phyloP scores from a whole-genome alignment of 2,888 invertebrate species.

The Cosmopolites sordidus region DNA sequence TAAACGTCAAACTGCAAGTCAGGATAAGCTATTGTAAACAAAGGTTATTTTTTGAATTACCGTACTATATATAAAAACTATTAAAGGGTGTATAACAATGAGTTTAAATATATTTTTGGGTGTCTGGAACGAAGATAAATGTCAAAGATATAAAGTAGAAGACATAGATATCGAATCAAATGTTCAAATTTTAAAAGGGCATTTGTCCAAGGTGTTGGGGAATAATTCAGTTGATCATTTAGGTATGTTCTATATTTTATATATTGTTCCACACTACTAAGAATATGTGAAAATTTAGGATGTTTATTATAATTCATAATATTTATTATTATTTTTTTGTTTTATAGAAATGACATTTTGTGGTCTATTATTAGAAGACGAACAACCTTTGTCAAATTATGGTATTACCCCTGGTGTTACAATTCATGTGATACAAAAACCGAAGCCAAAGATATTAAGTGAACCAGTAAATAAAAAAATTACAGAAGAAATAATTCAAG shows the following conservation, averaged over 20 bases:
- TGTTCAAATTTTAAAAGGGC: slow-evolving; percentile 54
- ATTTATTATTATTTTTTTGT: background rate
- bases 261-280: no score
- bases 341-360: slow-evolving; percentile 63
- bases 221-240: slow-evolving; percentile 7
- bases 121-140: slow-evolving; percentile 51
- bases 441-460: slow-evolving; percentile 37
- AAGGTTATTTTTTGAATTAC: background rate
- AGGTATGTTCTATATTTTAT: no score
- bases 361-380: slow-evolving; percentile 65
- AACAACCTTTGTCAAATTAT: slow-evolving; percentile 57
- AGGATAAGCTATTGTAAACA: no score
- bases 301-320: no score
- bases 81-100: no score
- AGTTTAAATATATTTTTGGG: slow-evolving; percentile 45
- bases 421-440: slow-evolving; percentile 55
- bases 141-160: slow-evolving; percentile 55
- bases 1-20: no score
- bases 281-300: no score
- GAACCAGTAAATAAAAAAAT: slow-evolving; percentile 48
- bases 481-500: slow-evolving; percentile 58
- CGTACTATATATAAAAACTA: no score
- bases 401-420: slow-evolving; percentile 58
- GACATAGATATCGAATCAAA: slow-evolving; percentile 60
- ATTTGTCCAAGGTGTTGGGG: slow-evolving; percentile 21